Conservation (phyloP, 2,797 vertebrate genomes). For the Arrhamphus sclerolepis region DNA sequence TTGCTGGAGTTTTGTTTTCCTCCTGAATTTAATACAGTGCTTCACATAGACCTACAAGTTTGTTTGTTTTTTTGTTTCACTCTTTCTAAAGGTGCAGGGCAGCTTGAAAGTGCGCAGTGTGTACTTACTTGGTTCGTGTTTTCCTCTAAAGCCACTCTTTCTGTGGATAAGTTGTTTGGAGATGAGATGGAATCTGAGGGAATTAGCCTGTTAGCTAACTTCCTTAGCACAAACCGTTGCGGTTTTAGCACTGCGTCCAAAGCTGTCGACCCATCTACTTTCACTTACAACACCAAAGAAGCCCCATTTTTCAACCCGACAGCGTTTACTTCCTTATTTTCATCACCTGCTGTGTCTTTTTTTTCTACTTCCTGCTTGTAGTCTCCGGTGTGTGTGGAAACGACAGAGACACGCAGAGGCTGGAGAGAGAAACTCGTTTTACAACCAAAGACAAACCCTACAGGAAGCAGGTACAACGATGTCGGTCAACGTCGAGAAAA, state of each 20-base stretch:
- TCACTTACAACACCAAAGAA: constrained; percentile 36
- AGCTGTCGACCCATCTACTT: constrained; percentile 29
- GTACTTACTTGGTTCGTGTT: constrained; percentile 54
- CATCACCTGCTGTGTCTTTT: constrained; percentile 34
- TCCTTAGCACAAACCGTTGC: constrained; percentile 49
- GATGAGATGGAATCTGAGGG: constrained; percentile 20
- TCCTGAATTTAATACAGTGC: constrained; percentile 13
- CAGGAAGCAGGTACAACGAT: too few species aligned
- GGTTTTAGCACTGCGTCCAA: constrained; percentile 1
- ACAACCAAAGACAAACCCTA: too few species aligned
- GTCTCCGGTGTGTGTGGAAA: constrained; percentile 18
- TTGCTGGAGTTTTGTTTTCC: not conserved
- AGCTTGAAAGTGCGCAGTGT: constrained; percentile 30
- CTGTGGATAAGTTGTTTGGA: constrained; percentile 27
- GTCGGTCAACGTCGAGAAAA: too few species aligned
- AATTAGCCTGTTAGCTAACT: constrained; percentile 60
- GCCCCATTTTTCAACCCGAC: constrained; percentile 14
- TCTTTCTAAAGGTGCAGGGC: constrained; percentile 14
- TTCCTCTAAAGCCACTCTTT: constrained; percentile 5
- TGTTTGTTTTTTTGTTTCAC: not conserved
- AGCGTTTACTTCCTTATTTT: constrained; percentile 77
- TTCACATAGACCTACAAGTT: constrained; percentile 6
- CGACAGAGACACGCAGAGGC: constrained; percentile 55
- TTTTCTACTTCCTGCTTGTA: constrained; percentile 62
- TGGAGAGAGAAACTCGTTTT: constrained; percentile 33